Percentiles rank a stretch among this genome's conserved stretches.
These are phyloP conservation scores for Congeria kusceri DNA, from an alignment of 2,888 invertebrate genomes.

Conservation along the genomic window DNA sequence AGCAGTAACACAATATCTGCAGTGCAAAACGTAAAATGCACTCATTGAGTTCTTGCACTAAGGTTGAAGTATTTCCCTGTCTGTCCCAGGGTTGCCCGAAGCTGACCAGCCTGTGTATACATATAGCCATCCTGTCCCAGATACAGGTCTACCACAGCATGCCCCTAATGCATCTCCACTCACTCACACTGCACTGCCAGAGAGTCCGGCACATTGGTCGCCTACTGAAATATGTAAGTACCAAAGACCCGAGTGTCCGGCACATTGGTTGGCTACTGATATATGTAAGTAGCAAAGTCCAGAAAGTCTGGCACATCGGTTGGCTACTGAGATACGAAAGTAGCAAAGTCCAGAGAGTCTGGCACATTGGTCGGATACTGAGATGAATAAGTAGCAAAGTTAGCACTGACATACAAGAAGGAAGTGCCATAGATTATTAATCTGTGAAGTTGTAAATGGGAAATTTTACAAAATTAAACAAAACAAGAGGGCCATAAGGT, in stretches of 20 bases:
- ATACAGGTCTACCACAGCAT: constrained; percentile 66
- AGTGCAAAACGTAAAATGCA: no score
- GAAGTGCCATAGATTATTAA: no score
- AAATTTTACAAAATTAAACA: no score
- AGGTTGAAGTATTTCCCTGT: no score
- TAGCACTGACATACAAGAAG: no score
- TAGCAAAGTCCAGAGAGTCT: constrained; percentile 27
- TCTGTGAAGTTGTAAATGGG: no score
- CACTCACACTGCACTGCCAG: constrained; percentile 45
- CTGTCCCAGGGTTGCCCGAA: constrained; percentile 61
- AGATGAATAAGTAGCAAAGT: constrained; percentile 51
- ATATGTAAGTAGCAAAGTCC: constrained; percentile 50
- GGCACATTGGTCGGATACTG: constrained; percentile 55
- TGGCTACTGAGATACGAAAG: constrained; percentile 60
- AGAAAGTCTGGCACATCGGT: constrained; percentile 50
- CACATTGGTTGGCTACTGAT: constrained; percentile 55
- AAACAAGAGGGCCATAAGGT: no score
- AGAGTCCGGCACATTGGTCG: constrained; percentile 52
- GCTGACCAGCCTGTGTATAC: constrained; percentile 47
- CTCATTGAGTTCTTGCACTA: no score
- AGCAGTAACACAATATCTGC: no score
- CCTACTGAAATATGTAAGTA: constrained; percentile 61
- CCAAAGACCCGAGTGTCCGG: neutral
- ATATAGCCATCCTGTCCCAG: constrained; percentile 60
- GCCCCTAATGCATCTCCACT: constrained; percentile 53